Percentiles rank a stretch among this genome's conserved stretches.
Evolutionary conservation across 2,797 vertebrate genomes (phyloP).

Genomic region (Neopelma chrysocephalum): DNA sequence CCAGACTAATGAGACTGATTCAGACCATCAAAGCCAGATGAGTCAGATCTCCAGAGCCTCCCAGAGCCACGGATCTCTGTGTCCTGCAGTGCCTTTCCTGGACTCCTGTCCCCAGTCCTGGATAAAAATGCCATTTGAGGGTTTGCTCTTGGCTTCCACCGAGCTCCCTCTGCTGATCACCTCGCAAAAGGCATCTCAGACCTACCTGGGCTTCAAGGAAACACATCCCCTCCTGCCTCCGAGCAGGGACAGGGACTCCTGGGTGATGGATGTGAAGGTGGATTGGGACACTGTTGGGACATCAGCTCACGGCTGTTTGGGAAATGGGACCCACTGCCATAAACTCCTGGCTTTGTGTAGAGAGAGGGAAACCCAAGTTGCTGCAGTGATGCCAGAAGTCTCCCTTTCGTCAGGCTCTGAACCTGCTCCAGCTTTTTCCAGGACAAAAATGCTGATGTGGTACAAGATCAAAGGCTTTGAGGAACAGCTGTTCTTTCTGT

Average conservation of each 20-base stretch:
- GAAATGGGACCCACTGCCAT: not conserved
- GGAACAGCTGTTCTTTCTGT: not conserved
- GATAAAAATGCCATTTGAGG: not conserved
- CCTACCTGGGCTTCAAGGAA: fast-evolving
- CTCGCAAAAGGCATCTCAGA: not conserved
- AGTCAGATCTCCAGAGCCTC: not conserved
- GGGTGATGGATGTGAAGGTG: not conserved
- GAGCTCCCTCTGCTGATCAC: constrained; percentile 62
- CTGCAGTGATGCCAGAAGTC: not conserved
- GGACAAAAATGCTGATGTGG: not conserved
- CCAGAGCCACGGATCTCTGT: not conserved
- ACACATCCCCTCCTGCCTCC: fast-evolving
- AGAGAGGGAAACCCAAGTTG: not conserved
- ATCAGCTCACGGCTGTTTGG: not conserved
- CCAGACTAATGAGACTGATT: not conserved
- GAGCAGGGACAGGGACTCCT: not conserved
- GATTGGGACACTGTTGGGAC: not conserved
- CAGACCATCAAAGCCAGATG: not conserved
- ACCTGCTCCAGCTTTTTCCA: not conserved
- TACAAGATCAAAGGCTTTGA: not conserved
- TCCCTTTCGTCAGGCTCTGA: not conserved
- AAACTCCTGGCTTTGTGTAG: not conserved
- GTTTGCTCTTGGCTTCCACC: constrained; percentile 4
- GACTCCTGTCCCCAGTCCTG: not conserved
- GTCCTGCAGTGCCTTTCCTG: not conserved